Evolutionary conservation across 2,888 invertebrate species (phyloP).

Genomic region (Thymelicus acteon): DNA sequence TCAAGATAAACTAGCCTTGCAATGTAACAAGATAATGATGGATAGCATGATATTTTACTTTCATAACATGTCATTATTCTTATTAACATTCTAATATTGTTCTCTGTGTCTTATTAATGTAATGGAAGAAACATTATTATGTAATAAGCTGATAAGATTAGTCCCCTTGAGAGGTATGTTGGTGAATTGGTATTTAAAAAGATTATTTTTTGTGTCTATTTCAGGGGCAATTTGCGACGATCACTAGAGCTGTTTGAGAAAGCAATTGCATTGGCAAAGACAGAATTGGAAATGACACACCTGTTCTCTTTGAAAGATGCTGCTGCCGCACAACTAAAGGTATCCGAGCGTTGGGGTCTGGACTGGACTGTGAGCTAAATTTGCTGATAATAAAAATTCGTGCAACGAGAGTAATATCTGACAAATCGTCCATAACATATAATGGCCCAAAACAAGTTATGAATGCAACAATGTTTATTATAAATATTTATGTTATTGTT

Average conservation of each 20-base stretch:
- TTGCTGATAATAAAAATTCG: slow-evolving; percentile 46
- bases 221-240: slow-evolving; percentile 91
- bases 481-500: slow-evolving; percentile 1
- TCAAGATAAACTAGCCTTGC: not conserved
- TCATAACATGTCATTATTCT: not conserved
- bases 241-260: slow-evolving; percentile 95
- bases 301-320: slow-evolving; percentile 95
- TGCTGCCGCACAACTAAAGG: slow-evolving; percentile 94
- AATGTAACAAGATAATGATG: not conserved
- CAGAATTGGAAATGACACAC: slow-evolving; percentile 95
- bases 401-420: slow-evolving; percentile 68
- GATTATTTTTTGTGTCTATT: slow-evolving; percentile 50
- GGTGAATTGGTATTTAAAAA: not conserved
- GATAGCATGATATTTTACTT: not conserved
- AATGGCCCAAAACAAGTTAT: not conserved
- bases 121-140: too few species aligned
- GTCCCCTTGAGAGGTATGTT: too few species aligned
- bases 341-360: slow-evolving; percentile 90
- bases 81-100: too few species aligned
- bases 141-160: too few species aligned
- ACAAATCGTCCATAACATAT: slow-evolving; percentile 8
- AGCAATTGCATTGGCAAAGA: slow-evolving; percentile 93
- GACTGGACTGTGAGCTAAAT: slow-evolving; percentile 83
- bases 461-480: not conserved
- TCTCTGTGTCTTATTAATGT: too few species aligned